Percentiles rank a stretch among this genome's conserved stretches.
These are phyloP conservation scores for Tiliacea aurago DNA, from an alignment of 2,888 invertebrate species.

Conservation along the genomic window DNA sequence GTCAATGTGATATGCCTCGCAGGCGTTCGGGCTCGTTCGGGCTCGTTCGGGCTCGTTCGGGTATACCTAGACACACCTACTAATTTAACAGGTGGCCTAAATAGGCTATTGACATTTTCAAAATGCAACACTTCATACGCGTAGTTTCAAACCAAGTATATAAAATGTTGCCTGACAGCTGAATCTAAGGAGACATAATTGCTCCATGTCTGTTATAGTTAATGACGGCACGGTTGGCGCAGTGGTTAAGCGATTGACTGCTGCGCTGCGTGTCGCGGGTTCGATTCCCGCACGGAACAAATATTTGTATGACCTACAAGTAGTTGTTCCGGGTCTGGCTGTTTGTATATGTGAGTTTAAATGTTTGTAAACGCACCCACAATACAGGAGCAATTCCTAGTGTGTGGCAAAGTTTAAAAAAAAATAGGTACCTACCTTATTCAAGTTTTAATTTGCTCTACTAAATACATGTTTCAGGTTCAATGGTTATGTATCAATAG, in stretches of 20 bases:
- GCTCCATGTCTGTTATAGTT: slow-evolving; percentile 4
- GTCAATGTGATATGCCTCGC: slow-evolving; percentile 1
- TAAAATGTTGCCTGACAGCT: slow-evolving; percentile 15
- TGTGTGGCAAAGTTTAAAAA: no score
- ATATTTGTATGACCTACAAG: no score
- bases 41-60: no score
- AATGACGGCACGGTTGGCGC: no score
- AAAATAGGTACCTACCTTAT: no score
- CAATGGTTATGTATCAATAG: not conserved
- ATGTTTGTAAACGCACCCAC: no score
- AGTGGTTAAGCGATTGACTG: no score
- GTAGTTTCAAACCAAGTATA: not conserved
- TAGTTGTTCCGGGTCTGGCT: no score
- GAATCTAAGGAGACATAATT: not conserved
- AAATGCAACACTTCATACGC: not conserved
- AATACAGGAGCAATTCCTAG: no score
- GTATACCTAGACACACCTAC: slow-evolving; percentile 1
- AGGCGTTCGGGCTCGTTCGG: not conserved
- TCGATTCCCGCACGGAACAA: no score
- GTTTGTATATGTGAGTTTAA: no score
- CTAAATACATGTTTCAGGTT: not conserved
- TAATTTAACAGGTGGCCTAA: slow-evolving; percentile 26
- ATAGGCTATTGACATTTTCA: slow-evolving; percentile 6
- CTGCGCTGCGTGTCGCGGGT: no score
- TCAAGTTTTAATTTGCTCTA: not conserved